phyloP scores from a whole-genome alignment of 2,888 invertebrate species.

The Rhagophthalmus giganteus region DNA sequence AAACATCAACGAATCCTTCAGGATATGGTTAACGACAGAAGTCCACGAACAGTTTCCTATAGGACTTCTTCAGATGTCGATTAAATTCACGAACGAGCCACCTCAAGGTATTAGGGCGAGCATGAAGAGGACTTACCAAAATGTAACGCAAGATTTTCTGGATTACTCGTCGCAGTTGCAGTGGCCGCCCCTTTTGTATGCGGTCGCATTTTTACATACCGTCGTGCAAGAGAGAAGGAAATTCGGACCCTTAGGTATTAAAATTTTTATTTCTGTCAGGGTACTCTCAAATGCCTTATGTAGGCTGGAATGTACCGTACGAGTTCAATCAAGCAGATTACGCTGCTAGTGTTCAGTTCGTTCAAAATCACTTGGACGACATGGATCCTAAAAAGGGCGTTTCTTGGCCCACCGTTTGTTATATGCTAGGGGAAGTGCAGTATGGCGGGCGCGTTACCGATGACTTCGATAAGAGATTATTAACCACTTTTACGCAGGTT shows the following conservation, averaged over 20 bases:
- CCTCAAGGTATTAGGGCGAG: slow-evolving; percentile 94
- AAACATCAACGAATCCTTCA: slow-evolving; percentile 78
- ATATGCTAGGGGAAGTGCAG: slow-evolving; percentile 93
- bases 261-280: not conserved
- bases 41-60: slow-evolving; percentile 93
- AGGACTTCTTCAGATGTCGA: slow-evolving; percentile 83
- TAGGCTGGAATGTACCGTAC: slow-evolving; percentile 95
- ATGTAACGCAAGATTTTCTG: slow-evolving; percentile 85
- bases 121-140: slow-evolving; percentile 90
- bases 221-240: slow-evolving; percentile 94
- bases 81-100: slow-evolving; percentile 97
- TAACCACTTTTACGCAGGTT: slow-evolving; percentile 86
- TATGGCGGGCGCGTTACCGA: slow-evolving; percentile 89
- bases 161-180: slow-evolving; percentile 90
- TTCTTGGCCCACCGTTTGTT: slow-evolving; percentile 96
- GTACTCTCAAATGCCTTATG: too few species aligned
- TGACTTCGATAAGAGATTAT: slow-evolving; percentile 91
- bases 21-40: slow-evolving; percentile 94
- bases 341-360: slow-evolving; percentile 91
- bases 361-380: slow-evolving; percentile 95
- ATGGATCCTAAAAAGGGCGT: slow-evolving; percentile 96
- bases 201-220: slow-evolving; percentile 93
- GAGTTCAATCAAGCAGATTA: slow-evolving; percentile 98
- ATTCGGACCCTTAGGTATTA: slow-evolving; percentile 78
- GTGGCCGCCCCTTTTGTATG: slow-evolving; percentile 92